Percentiles rank a stretch among this genome's conserved stretches.
Conservation (phyloP, 2,888 invertebrate genomes). For the Bembecia ichneumoniformis region DNA sequence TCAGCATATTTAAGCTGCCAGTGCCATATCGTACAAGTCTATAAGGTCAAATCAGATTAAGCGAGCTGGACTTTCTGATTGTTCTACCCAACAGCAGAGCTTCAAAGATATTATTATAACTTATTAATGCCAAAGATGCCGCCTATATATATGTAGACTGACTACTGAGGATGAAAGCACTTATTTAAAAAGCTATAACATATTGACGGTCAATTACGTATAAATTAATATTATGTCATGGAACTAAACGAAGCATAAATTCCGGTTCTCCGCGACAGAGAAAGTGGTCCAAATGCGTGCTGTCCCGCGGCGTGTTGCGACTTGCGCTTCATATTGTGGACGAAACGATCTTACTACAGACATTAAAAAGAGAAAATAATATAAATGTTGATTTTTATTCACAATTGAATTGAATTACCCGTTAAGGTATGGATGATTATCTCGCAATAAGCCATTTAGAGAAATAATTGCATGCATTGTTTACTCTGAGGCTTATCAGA, state of each 20-base stretch:
- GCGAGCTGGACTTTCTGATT: too few species aligned
- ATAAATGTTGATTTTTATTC: background rate
- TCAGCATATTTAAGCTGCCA: too few species aligned
- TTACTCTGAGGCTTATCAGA: background rate
- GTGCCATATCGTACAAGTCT: too few species aligned
- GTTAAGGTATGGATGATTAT: background rate
- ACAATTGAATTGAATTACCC: background rate
- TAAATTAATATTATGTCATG: slow-evolving; percentile 1
- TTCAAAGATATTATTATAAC: too few species aligned
- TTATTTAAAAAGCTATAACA: background rate
- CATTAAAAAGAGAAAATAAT: background rate
- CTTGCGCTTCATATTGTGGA: background rate
- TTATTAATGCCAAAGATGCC: too few species aligned
- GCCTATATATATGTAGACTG: too few species aligned
- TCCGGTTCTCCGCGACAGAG: slow-evolving; percentile 9
- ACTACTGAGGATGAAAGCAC: background rate
- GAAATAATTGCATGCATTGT: background rate
- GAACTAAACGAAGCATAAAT: background rate
- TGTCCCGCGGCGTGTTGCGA: background rate
- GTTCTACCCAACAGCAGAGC: too few species aligned
- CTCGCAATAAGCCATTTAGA: background rate
- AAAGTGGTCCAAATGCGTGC: slow-evolving; percentile 6
- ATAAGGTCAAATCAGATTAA: too few species aligned
- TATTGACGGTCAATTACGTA: background rate
- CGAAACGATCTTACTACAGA: background rate